Base-by-base conservation (phyloP, 1,140 invertebrate genomes). In the Aphidius gifuensis region DNA sequence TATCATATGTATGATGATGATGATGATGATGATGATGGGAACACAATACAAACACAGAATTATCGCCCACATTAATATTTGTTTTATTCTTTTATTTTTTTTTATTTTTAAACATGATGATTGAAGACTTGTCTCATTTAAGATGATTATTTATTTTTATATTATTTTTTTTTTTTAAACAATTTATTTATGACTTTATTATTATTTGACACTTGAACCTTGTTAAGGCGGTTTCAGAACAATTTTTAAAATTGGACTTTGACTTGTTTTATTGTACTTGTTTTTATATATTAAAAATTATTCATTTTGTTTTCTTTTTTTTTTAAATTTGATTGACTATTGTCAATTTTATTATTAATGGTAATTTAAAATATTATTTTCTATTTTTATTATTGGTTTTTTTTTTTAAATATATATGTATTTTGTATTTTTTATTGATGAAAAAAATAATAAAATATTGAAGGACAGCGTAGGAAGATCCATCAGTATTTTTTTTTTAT, bases 31-130 rank as follows among this genome's bases (percentile, higher is more conserved):
- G 23, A 4, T 32, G 23, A 32, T 32, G 23, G 58, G 44, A 32
- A 39, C 55, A 62, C 46, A 53, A 38, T 38, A n/a, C 11, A 55
- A 42, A 55, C 39, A 55, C 46, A 54, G 38, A 50, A 62, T 46
- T 56, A 56, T 56, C 42, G 42, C 47, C 42, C 51, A 55, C 58
- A 55, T 58, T 55, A 62, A 58, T 62, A 58, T 58, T 58, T 47
- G 58, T 58, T 57, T 16, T 50, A 54, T 38, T 43, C 50, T 49
- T 56, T 23, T 9, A 49, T n/a, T 42, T 54, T 62, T 55, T 42
- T 55, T 42, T 55, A 55, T n/a, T 38, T 55, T 55, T 40, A 55
- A 38, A n/a, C 21, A 55, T n/a, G 43, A n/a, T 40, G 40, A n/a
- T 6, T 53, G 23, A 32, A 32, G 23, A 32, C 23, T 32, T 32